These are phyloP conservation scores for Megaceryle maxima DNA, from an alignment of 2,113 vertebrate species.

Conservation along the genomic window DNA sequence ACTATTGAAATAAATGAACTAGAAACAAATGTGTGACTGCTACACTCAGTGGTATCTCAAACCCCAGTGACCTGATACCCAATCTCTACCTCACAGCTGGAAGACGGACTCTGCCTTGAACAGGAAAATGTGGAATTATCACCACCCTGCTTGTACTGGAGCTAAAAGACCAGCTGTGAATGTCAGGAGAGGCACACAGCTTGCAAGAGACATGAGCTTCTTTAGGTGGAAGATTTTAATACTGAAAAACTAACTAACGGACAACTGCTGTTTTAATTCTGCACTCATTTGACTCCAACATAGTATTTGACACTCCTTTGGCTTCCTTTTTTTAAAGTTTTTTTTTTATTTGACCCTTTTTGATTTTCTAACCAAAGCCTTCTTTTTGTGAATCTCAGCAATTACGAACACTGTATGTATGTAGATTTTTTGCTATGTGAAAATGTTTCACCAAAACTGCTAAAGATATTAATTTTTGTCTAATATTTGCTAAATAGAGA, in stretches of 20 bases:
- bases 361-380: constrained; percentile 61
- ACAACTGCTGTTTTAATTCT: neutral
- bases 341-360: constrained; percentile 45
- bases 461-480: neutral
- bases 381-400: neutral
- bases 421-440: constrained; percentile 4
- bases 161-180: constrained; percentile 58
- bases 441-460: neutral
- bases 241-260: constrained; percentile 19
- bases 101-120: constrained; percentile 56
- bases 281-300: constrained; percentile 3
- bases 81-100: constrained; percentile 68
- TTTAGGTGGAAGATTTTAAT: constrained; percentile 33
- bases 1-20: constrained; percentile 94
- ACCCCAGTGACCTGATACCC: constrained; percentile 41
- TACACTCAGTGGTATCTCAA: neutral
- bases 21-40: constrained; percentile 91
- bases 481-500: neutral
- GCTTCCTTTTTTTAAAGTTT: neutral
- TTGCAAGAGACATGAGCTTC: neutral
- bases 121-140: neutral
- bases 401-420: neutral
- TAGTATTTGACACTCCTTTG: constrained; percentile 8
- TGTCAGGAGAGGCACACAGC: constrained; percentile 24
- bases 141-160: constrained; percentile 28